Evolutionary conservation across 1,140 invertebrate genomes (phyloP), one percentile per base, ranked within the genome.

Genomic region (Tetragnatha versicolor): DNA sequence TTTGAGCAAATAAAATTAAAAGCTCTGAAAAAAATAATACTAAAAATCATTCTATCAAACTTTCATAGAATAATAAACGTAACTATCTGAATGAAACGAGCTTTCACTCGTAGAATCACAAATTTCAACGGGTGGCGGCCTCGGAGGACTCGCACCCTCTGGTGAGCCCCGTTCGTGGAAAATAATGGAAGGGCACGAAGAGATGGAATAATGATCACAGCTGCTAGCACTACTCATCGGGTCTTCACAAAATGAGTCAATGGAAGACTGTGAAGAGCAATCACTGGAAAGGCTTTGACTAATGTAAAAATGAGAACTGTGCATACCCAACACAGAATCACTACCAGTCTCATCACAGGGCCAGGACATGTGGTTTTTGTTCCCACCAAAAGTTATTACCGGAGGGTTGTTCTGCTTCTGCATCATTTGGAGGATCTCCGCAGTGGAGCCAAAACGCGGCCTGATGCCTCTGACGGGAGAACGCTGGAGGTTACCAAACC

Each of bases 371-470:
- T 75, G 69, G n/a, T 61, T 65, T 20, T 61, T 72, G 10, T n/a
- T n/a, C 17, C 29, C 45, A 60, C n/a, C 37, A n/a, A 27, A 55
- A 12, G 35, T 82, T 79, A 88, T 86, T 2, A 87, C 87, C 7
- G 89, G 88, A 0, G 90, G 88, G 42, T 89, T 88, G 7, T 92
- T 83, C 82, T 92, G 91, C 58, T 89, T 89, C 84, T 92, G 92
- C 88, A 92, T 92, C 80, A 94, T 92, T 81, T 93, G 91, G 0
- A 94, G 85, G 12, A 94, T 93, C 82, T 95, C 93, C 45, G 91
- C 91, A 0, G 92, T 93, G 0, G 91, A 91, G 31, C 92, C 92
- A 55, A 93, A 91, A 42, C 92, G 88, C 0, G 90, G 89, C 81
- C 91, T 91, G 29, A 92, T 91, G 0, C 91, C 91, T 0, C 93